Base-by-base conservation (phyloP, 2,797 vertebrate species). In the Platyrinchus mystaceus region DNA sequence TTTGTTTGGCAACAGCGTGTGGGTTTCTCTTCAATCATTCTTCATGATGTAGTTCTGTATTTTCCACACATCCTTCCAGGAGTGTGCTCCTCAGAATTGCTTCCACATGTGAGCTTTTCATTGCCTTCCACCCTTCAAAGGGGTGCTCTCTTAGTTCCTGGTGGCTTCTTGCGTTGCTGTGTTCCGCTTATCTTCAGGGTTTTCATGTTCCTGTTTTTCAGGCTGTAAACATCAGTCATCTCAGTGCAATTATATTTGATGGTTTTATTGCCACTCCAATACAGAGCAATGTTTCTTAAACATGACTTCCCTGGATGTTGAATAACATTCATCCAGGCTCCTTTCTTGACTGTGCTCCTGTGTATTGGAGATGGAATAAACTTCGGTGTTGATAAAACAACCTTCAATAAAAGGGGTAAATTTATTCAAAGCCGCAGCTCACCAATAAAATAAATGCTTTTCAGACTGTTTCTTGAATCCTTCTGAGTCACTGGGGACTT, bases 51-150 rank as follows among this genome's bases (percentile, higher is more conserved):
- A 83, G 55, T 27, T 91, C 53, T 92, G 89, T 80, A 66, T 92
- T 97, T 97, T 97, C 95, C 95, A 92, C 4, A 7, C 43, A 17
- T 71, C 50, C 56, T 95, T 95, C 94, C 95, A 97, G 58, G 64
- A 88, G 70, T 30, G 49, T 68, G n/a, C 90, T 95, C 78, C 74
- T 71, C 68, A 23, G 47, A 89, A 83, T 85, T 6, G 12, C 55
- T 95, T 87, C 89, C 94, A 90, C 87, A 32, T 94, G 92, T 0
- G 27, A 89, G 55, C 56, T 89, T 64, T 60, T 74, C 6, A 32
- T 71, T 76, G 53, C 43, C 68, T 75, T 89, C 52, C 30, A 39
- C 26, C 70, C 49, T 64, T 36, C 47, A 28, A 30, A 71, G 43
- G 58, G 41, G 37, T 56, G 36, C 16, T 68, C 50, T 22, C 37